Base-by-base conservation (phyloP, 2,797 vertebrate genomes). In the Anabacerthia variegaticeps region DNA sequence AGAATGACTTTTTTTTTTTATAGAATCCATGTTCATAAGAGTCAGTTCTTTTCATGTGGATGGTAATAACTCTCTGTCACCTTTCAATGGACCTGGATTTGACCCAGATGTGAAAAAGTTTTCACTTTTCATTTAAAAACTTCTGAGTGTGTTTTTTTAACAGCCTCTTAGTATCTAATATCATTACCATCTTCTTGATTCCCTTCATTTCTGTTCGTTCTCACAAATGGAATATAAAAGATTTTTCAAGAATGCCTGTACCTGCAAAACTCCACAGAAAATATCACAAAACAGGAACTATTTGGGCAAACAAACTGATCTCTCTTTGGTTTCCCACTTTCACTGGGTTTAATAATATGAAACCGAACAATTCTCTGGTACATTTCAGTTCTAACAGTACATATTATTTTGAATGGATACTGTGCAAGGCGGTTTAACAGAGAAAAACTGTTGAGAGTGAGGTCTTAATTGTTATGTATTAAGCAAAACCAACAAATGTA, bases 271-370 rank as follows among this genome's bases (percentile, higher is more conserved):
- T 0, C 3, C 34, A 43, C 28, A 41, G 41, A 68, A 86, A 39
- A 23, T 19, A 49, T 30, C 18, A 21, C 7, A 55, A 66, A 73
- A 4, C 0, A 6, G 14, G 20, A 58, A 34, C 75, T 88, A 56
- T 0, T 34, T 14, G 15, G 8, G 7, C 22, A 87, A 52, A 14
- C 44, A 88, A 72, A 68, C 0, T 0, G 4, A 76, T 7, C 6
- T 48, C 81, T 62, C 30, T 41, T 88, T 37, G 28, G 9, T 78
- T 93, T 62, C 19, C 18, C 5, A 5, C 32, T 78, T 86, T 28
- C 12, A 36, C 12, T 73, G 26, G 23, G 4, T 10, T 65, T 85
- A 72, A 48, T 55, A 63, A 23, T 32, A 77, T 14, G 54, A 94
- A 52, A 0, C 12, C 67, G 51, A 86, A 44, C 8, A 68, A 67